Percentiles rank a stretch among this genome's conserved stretches.
Evolutionary conservation across 2,888 invertebrate genomes (phyloP).

Genomic region (Callinectes sapidus): DNA sequence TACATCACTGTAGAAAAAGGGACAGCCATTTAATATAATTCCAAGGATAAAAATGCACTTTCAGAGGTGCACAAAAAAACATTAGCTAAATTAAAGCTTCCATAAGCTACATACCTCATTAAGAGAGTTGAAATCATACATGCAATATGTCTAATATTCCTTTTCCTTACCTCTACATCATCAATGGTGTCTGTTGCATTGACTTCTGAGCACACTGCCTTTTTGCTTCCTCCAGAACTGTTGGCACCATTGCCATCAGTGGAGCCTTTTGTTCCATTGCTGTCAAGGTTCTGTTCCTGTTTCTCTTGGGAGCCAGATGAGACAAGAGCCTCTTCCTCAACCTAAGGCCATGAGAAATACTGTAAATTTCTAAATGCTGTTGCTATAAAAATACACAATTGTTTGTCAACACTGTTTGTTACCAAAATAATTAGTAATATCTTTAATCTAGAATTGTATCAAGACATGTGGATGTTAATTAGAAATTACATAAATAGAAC

Average conservation of each 20-base stretch:
- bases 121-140: not conserved
- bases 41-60: not conserved
- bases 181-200: slow-evolving; percentile 48
- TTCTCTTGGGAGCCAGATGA: slow-evolving; percentile 61
- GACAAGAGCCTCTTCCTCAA: slow-evolving; percentile 53
- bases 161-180: slow-evolving; percentile 55
- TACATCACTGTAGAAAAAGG: not conserved
- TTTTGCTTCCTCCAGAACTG: slow-evolving; percentile 52
- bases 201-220: slow-evolving; percentile 51
- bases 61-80: too few species aligned
- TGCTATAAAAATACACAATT: not conserved
- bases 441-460: not conserved
- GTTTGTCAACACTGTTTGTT: not conserved
- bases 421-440: not conserved
- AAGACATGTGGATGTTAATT: not conserved
- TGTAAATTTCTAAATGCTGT: not conserved
- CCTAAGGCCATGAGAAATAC: slow-evolving; percentile 19
- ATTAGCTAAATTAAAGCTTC: not conserved
- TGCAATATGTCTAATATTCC: not conserved
- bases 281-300: slow-evolving; percentile 48
- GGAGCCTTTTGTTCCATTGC: slow-evolving; percentile 37
- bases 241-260: slow-evolving; percentile 43
- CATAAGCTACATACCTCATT: not conserved
- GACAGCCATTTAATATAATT: not conserved
- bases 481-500: not conserved